Conservation (phyloP, 2,888 invertebrate species). For the Drosophila vallismaia region DNA sequence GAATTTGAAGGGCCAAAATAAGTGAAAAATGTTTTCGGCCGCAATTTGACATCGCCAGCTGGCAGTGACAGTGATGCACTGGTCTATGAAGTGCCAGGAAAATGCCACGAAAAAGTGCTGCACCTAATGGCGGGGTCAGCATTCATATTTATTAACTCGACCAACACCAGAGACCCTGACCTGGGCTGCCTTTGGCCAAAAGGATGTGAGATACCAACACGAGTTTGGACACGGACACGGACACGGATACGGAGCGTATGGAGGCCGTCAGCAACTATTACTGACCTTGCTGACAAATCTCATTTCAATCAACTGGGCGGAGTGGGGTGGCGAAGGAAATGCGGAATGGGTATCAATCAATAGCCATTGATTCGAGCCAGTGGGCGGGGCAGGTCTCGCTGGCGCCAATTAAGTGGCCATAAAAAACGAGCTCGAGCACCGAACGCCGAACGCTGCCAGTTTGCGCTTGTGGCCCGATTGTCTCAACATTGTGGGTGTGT, state of each 20-base stretch:
- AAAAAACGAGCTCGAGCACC: slow-evolving; percentile 56
- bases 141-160: slow-evolving; percentile 68
- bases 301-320: slow-evolving; percentile 57
- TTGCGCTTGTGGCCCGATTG: slow-evolving; percentile 51
- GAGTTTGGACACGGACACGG: background rate
- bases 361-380: slow-evolving; percentile 59
- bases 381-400: slow-evolving; percentile 56
- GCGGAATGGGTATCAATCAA: slow-evolving; percentile 64
- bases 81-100: slow-evolving; percentile 18
- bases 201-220: background rate
- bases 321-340: slow-evolving; percentile 6
- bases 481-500: slow-evolving; percentile 34
- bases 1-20: background rate
- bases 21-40: slow-evolving; percentile 41
- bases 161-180: slow-evolving; percentile 36
- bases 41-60: slow-evolving; percentile 38
- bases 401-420: slow-evolving; percentile 74
- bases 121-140: slow-evolving; percentile 35
- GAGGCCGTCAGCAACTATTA: slow-evolving; percentile 10
- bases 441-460: slow-evolving; percentile 26
- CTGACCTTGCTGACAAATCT: slow-evolving; percentile 65
- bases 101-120: slow-evolving; percentile 16
- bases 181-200: slow-evolving; percentile 20
- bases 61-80: slow-evolving; percentile 55
- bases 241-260: background rate